phyloP scores from a whole-genome alignment of 2,797 vertebrate species.

The Sebastolobus alascanus region DNA sequence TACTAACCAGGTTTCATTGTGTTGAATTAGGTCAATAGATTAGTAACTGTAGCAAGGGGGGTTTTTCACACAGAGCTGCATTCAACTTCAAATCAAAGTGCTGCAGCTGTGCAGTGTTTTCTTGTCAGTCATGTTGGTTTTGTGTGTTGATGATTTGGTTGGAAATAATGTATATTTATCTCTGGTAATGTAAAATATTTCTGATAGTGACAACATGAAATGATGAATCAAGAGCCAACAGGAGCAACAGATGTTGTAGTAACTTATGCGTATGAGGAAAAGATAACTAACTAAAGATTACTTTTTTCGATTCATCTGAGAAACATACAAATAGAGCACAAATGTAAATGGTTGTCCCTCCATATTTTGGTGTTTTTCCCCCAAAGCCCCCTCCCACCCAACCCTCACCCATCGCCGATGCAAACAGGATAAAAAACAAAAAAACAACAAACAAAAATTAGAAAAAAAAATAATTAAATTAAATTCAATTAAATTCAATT shows the following conservation, averaged over 20 bases:
- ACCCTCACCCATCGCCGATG: too few species aligned
- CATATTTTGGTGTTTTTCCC: too few species aligned
- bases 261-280: not conserved
- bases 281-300: too few species aligned
- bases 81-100: not conserved
- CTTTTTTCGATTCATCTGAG: too few species aligned
- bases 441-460: too few species aligned
- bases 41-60: not conserved
- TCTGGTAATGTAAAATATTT: not conserved
- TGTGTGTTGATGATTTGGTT: not conserved
- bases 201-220: not conserved
- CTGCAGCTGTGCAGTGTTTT: not conserved
- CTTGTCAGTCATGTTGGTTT: not conserved
- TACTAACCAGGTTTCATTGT: constrained; percentile 15
- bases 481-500: too few species aligned
- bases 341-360: too few species aligned
- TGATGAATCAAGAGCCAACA: not conserved
- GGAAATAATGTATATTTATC: not conserved
- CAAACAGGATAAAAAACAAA: too few species aligned
- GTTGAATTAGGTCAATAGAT: constrained; percentile 11
- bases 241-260: not conserved
- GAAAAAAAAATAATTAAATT: too few species aligned
- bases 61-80: not conserved
- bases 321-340: too few species aligned
- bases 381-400: too few species aligned